Evolutionary conservation across 2,797 vertebrate genomes (phyloP).

Genomic region (Hapalemur alaotrensis): DNA sequence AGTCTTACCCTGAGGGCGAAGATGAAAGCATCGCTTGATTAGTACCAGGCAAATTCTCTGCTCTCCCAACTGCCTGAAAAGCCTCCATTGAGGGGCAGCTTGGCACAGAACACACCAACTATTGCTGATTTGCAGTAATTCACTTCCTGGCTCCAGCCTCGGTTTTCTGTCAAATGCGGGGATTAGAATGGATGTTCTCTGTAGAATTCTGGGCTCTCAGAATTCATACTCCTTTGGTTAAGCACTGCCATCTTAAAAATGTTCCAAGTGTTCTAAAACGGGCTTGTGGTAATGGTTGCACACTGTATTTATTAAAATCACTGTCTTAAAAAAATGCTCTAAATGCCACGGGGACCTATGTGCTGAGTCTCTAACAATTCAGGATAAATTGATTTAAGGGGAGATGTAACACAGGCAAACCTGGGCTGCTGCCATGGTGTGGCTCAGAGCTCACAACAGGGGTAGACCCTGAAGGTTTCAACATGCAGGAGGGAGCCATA

Average conservation of each 20-base stretch:
- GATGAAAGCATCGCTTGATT: background rate
- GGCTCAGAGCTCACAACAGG: background rate
- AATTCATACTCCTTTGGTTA: background rate
- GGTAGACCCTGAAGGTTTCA: background rate
- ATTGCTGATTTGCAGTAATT: background rate
- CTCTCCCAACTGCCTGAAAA: background rate
- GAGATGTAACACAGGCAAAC: background rate
- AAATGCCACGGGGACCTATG: background rate
- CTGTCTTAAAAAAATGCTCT: background rate
- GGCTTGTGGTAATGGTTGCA: background rate
- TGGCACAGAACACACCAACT: background rate
- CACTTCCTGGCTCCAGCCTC: background rate
- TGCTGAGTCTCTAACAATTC: background rate
- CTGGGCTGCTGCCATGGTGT: rapidly evolving
- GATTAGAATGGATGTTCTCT: background rate
- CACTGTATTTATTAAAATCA: background rate
- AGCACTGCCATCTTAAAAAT: background rate
- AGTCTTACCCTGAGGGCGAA: background rate
- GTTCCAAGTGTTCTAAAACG: background rate
- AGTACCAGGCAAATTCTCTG: background rate
- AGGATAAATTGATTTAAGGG: background rate
- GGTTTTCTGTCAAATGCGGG: background rate
- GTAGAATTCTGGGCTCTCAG: background rate
- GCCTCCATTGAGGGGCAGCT: background rate
- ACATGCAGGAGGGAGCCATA: background rate